Conservation (phyloP, 2,797 vertebrate genomes). For the Notolabrus celidotus region DNA sequence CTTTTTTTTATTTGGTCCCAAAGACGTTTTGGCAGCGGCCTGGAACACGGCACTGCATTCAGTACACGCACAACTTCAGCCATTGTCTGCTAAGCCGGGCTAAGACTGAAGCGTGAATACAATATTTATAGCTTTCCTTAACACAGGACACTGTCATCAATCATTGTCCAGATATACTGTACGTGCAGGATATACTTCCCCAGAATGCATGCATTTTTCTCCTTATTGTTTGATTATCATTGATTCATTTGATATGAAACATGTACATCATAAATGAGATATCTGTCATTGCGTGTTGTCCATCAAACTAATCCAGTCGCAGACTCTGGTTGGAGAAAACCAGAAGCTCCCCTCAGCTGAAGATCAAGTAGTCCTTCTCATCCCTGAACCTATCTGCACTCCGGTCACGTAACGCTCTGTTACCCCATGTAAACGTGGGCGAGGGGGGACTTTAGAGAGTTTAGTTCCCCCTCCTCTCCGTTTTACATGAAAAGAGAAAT, state of each 20-base stretch:
- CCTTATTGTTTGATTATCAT: background rate
- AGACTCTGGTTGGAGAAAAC: conserved; percentile 38
- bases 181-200: conserved; percentile 1
- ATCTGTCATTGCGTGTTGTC: background rate
- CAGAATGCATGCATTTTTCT: background rate
- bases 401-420: conserved; percentile 82
- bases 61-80: conserved; percentile 82
- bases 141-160: conserved; percentile 81
- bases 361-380: conserved; percentile 70
- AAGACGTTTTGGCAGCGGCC: conserved; percentile 83
- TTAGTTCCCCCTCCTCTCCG: conserved; percentile 6
- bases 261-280: background rate
- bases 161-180: conserved; percentile 62
- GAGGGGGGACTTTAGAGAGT: conserved; percentile 46
- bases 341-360: conserved; percentile 60
- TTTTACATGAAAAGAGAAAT: conserved; percentile 83
- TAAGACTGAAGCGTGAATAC: conserved; percentile 69
- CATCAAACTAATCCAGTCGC: conserved; percentile 40
- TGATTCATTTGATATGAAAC: background rate
- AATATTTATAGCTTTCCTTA: conserved; percentile 72
- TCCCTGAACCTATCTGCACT: conserved; percentile 75
- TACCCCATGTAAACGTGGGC: conserved; percentile 73
- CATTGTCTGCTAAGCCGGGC: conserved; percentile 76
- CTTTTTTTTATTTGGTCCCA: conserved; percentile 73
- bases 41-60: conserved; percentile 78